Conservation (phyloP, 2,888 invertebrate genomes). For the Alcis repandata region DNA sequence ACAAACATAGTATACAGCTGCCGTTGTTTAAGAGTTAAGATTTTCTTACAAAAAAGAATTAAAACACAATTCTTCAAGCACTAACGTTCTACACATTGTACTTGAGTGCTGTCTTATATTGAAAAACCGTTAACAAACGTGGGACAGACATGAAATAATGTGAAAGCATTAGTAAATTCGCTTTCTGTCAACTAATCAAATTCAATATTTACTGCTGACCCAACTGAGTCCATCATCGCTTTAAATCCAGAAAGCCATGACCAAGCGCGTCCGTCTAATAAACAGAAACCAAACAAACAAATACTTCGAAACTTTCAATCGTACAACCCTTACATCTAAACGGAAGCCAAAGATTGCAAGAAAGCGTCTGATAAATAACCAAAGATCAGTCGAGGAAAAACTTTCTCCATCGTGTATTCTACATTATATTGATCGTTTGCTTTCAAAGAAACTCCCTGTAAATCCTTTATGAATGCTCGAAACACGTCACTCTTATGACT, state of each 20-base stretch:
- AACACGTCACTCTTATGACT: constrained; percentile 33
- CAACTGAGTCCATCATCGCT: neutral
- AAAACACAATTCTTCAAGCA: no score
- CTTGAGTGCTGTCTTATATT: no score
- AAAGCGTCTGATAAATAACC: constrained; percentile 20
- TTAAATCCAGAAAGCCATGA: neutral
- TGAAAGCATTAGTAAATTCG: no score
- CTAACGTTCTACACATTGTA: no score
- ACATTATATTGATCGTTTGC: constrained; percentile 65
- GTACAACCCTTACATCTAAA: constrained; percentile 13
- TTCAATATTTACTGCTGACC: no score
- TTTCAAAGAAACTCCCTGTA: constrained; percentile 58
- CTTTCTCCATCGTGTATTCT: constrained; percentile 51
- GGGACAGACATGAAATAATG: no score
- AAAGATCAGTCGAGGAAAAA: constrained; percentile 28
- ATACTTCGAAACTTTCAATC: neutral
- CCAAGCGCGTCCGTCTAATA: neutral
- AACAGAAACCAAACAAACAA: neutral
- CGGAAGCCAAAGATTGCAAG: constrained; percentile 26
- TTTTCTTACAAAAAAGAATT: neutral
- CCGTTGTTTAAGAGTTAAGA: neutral
- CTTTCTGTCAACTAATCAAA: no score
- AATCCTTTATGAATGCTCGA: constrained; percentile 50
- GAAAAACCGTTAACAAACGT: no score
- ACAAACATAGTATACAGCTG: neutral